A percentile compares a stretch with the other conserved stretches of the same genome.
Conservation (phyloP, 2,888 invertebrate genomes). For the Ennomos erosarius region DNA sequence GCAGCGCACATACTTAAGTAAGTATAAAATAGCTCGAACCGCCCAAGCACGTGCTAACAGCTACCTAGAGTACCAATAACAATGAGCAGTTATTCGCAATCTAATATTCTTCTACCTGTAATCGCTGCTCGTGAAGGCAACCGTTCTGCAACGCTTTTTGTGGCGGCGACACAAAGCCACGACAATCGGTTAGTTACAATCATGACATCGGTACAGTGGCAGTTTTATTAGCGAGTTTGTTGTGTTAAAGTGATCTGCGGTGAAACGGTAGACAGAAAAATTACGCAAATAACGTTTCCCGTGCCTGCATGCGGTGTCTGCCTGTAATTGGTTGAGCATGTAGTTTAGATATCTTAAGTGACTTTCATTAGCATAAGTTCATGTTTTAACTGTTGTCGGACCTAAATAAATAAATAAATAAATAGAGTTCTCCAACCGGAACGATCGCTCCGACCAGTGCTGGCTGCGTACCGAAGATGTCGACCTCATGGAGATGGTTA, state of each 20-base stretch:
- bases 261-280: slow-evolving; percentile 42
- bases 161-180: slow-evolving; percentile 58
- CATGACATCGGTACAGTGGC: slow-evolving; percentile 68
- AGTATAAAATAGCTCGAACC: slow-evolving; percentile 7
- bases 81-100: slow-evolving; percentile 70
- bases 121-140: slow-evolving; percentile 69
- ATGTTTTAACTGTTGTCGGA: too few relatives aligned
- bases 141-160: slow-evolving; percentile 67
- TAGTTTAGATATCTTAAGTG: too few relatives aligned
- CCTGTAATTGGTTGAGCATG: too few relatives aligned
- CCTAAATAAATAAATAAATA: too few relatives aligned
- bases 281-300: slow-evolving; percentile 59
- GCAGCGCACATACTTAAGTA: not conserved
- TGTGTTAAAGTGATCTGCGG: slow-evolving; percentile 31
- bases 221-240: slow-evolving; percentile 50
- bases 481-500: slow-evolving; percentile 69
- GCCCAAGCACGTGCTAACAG: slow-evolving; percentile 47
- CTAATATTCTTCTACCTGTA: slow-evolving; percentile 70
- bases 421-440: slow-evolving; percentile 71
- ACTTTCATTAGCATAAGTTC: too few relatives aligned
- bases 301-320: too few relatives aligned
- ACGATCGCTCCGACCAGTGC: slow-evolving; percentile 75
- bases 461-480: slow-evolving; percentile 75
- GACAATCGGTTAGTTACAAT: slow-evolving; percentile 70
- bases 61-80: slow-evolving; percentile 49